phyloP scores from a whole-genome alignment of 2,797 vertebrate species.

The Fundulus diaphanus region DNA sequence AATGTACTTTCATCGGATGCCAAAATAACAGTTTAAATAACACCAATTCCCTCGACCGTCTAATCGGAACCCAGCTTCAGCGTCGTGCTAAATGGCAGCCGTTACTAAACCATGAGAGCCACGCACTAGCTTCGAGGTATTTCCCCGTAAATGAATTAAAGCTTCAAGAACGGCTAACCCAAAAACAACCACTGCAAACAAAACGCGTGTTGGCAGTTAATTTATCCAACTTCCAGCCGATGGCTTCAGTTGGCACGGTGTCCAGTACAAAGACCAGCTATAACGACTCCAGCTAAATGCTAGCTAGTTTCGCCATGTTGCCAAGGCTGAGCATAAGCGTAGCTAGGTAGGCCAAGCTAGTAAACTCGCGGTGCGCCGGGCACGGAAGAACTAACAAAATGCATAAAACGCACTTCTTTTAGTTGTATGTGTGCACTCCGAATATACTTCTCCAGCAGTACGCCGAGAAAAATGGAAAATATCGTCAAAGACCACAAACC shows the following conservation, averaged over 20 bases:
- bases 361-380: background rate
- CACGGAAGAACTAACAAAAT: rapidly evolving
- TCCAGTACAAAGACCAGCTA: slow-evolving; percentile 19
- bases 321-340: slow-evolving; percentile 34
- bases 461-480: background rate
- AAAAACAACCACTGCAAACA: rapidly evolving
- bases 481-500: slow-evolving; percentile 60
- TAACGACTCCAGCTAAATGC: slow-evolving; percentile 44
- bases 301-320: slow-evolving; percentile 77
- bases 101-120: background rate
- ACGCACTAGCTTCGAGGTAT: slow-evolving; percentile 23
- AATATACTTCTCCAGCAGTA: background rate
- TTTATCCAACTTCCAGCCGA: background rate
- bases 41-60: background rate
- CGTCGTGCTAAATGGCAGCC: slow-evolving; percentile 3
- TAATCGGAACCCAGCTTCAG: background rate
- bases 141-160: background rate
- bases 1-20: background rate
- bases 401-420: rapidly evolving
- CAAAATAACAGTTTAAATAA: background rate
- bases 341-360: slow-evolving; percentile 42
- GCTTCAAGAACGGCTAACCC: rapidly evolving
- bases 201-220: rapidly evolving
- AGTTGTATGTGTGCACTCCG: background rate
- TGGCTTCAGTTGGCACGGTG: background rate